Percentiles rank a stretch among this genome's conserved stretches.
Conservation (phyloP, 2,888 invertebrate genomes). For the Julus scanicus region DNA sequence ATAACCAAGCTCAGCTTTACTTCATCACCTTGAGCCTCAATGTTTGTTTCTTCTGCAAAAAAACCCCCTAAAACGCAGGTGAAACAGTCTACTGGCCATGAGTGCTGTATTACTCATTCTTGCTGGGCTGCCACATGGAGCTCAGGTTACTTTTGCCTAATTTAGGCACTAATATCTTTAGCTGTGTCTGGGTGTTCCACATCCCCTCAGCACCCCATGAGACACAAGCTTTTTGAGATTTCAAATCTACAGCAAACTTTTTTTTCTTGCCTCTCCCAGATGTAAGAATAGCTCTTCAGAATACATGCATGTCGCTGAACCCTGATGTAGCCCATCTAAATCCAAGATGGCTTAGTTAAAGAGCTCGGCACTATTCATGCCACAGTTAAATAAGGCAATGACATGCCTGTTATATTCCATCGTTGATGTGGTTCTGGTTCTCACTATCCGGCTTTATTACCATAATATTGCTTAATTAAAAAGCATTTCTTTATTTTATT, state of each 20-base stretch:
- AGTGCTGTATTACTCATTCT: neutral
- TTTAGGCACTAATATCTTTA: slow-evolving; percentile 14
- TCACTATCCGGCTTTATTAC: no score
- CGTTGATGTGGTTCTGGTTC: no score
- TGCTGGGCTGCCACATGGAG: slow-evolving; percentile 29
- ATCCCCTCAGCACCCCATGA: neutral
- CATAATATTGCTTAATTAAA: no score
- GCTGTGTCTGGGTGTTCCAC: slow-evolving; percentile 14
- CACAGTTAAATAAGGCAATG: neutral
- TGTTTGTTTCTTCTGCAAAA: slow-evolving; percentile 10
- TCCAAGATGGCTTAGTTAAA: neutral
- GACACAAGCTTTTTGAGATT: neutral
- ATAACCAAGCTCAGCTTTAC: neutral
- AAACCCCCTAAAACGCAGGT: slow-evolving; percentile 25
- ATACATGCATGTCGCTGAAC: slow-evolving; percentile 16
- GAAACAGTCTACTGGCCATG: slow-evolving; percentile 41
- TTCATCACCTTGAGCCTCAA: slow-evolving; percentile 2
- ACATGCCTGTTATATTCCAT: neutral
- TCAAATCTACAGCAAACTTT: neutral
- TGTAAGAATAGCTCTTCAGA: slow-evolving; percentile 20
- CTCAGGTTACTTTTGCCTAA: neutral
- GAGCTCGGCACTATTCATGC: neutral
- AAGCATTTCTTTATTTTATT: no score
- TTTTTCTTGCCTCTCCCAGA: slow-evolving; percentile 6
- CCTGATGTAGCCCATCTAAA: neutral